A percentile compares a stretch with the other conserved stretches of the same genome.
phyloP scores from a whole-genome alignment of 2,113 vertebrate species.

The Cheilinus undulatus region DNA sequence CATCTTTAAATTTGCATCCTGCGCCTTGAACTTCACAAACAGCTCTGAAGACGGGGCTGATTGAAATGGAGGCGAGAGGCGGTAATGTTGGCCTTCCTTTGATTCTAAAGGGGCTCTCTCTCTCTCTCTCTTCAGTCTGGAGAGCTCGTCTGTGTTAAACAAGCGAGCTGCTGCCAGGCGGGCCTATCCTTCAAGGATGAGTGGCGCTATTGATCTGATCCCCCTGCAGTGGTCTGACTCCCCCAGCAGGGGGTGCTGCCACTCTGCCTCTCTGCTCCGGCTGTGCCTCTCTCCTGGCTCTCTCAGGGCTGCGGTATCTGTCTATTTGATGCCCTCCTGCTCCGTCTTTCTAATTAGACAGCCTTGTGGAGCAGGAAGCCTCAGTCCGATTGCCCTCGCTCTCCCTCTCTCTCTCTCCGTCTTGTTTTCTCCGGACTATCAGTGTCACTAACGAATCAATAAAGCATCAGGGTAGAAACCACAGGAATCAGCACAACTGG shows the following conservation, averaged over 20 bases:
- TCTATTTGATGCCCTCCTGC: slow-evolving; percentile 36
- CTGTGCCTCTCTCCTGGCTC: slow-evolving; percentile 20
- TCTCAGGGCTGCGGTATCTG: slow-evolving; percentile 45
- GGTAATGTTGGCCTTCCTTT: slow-evolving; percentile 45
- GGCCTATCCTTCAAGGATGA: slow-evolving; percentile 60
- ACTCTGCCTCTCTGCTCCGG: slow-evolving; percentile 17
- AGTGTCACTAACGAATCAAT: slow-evolving; percentile 68
- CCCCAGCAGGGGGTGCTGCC: slow-evolving; percentile 78
- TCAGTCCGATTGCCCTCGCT: slow-evolving; percentile 29
- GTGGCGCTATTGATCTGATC: slow-evolving; percentile 48
- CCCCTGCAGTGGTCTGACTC: slow-evolving; percentile 26
- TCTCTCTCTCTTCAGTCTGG: slow-evolving; percentile 45
- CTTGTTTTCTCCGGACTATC: slow-evolving; percentile 48
- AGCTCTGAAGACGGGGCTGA: not conserved
- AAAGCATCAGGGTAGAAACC: slow-evolving; percentile 59
- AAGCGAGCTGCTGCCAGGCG: slow-evolving; percentile 57
- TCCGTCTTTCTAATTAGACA: slow-evolving; percentile 65
- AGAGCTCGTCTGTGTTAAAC: slow-evolving; percentile 58
- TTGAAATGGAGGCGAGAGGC: slow-evolving; percentile 48
- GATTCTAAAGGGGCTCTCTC: slow-evolving; percentile 37
- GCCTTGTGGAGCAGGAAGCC: slow-evolving; percentile 45
- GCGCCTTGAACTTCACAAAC: not conserved
- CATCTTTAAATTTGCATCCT: slow-evolving; percentile 35
- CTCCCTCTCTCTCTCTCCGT: slow-evolving; percentile 6
- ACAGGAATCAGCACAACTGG: slow-evolving; percentile 67